These are phyloP conservation scores for Sebastes kiyomatsui DNA, from an alignment of 2,797 vertebrate species.

Conservation along the genomic window DNA sequence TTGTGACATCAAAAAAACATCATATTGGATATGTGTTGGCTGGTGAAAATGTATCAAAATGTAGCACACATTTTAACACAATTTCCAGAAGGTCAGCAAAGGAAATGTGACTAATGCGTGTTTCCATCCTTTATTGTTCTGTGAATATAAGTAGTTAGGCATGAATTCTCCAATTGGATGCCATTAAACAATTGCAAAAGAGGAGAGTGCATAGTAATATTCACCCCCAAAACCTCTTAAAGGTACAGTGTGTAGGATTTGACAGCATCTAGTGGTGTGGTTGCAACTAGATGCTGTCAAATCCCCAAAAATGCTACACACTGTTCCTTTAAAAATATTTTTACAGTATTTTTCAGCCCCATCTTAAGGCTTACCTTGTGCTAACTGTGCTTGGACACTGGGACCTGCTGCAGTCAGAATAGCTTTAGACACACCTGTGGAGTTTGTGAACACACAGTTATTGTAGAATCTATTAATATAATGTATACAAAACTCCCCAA, in stretches of 20 bases:
- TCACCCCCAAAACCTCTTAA: neutral
- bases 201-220: neutral
- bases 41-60: neutral
- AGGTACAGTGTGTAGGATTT: neutral
- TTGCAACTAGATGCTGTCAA: too few relatives aligned
- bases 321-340: neutral
- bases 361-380: conserved; percentile 34
- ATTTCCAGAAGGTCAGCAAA: neutral
- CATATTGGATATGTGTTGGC: neutral
- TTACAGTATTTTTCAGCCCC: neutral
- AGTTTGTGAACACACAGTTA: neutral
- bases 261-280: too few relatives aligned
- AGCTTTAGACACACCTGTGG: conserved; percentile 66
- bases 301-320: too few relatives aligned
- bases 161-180: neutral
- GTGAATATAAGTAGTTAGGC: neutral
- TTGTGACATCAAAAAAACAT: neutral
- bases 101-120: neutral
- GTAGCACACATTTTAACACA: neutral
- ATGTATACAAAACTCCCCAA: neutral
- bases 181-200: neutral
- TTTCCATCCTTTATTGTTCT: neutral
- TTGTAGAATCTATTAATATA: neutral
- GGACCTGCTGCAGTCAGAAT: conserved; percentile 68
- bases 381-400: conserved; percentile 42